Base-by-base conservation (phyloP, 2,113 vertebrate genomes). In the Heliornis fulica region DNA sequence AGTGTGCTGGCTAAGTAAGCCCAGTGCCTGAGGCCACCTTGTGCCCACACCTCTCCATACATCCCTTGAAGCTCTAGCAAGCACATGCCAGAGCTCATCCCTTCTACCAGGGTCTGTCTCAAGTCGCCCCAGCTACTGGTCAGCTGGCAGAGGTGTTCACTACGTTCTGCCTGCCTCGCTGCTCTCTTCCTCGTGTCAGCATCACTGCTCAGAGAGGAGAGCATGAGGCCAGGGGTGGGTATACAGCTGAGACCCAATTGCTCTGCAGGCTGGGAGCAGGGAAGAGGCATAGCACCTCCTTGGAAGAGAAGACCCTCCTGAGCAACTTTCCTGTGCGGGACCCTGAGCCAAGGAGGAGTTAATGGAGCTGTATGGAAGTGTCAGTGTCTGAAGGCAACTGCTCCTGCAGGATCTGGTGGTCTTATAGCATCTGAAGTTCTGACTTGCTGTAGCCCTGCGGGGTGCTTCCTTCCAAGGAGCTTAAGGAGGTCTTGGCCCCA, bases 251-350 rank as follows among this genome's bases (percentile, higher is more conserved):
- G 64, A 43, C 13, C 19, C 23, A n/a, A 3, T 20, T 32, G 36
- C 28, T 76, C 25, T 2, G 0, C 10, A 32, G 40, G 20, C 5
- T 19, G 38, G 16, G 43, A 70, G 25, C 1, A 1, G 3, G 25
- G 14, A 9, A 63, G 10, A 23, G 13, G 36, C 13, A 15, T 40
- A 28, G n/a, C 3, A 0, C 15, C 56, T 48, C 11, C 28, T 28
- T 36, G 36, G 50, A 13, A 61, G 34, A 56, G 18, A 78, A 22
- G 10, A 53, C 9, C 5, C 48, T 32, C 8, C 69, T 46, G 29
- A 75, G 29, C n/a, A 46, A 28, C 29, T 5, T 21, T 45, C 28
- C 66, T 45, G 22, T 40, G 51, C 32, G 71, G n/a, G 25, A 25
- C 20, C 66, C 53, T 29, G 60, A 91, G 45, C 60, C 23, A 32